phyloP scores from a whole-genome alignment of 2,113 vertebrate genomes.

The Alethe castanea region DNA sequence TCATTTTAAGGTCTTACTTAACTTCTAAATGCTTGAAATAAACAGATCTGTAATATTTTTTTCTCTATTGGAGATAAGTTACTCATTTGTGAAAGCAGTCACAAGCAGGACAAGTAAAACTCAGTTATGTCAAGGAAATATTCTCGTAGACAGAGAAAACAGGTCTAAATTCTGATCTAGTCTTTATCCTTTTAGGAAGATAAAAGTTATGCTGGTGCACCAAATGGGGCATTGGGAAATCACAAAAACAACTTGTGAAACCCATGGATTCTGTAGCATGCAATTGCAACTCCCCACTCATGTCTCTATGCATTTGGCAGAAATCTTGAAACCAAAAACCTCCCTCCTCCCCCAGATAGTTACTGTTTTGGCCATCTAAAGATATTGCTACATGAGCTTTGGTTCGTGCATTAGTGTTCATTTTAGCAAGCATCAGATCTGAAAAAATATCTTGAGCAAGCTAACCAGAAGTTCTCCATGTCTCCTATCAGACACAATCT shows the following conservation, averaged over 20 bases:
- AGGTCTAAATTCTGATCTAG: not conserved
- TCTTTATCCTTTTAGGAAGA: not conserved
- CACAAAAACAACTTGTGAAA: accelerated
- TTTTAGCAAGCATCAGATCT: not conserved
- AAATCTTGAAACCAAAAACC: not conserved
- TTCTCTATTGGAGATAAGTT: not conserved
- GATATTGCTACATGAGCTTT: not conserved
- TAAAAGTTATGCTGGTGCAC: not conserved
- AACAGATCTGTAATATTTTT: not conserved
- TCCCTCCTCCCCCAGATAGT: accelerated
- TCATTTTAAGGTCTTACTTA: not conserved
- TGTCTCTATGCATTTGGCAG: not conserved
- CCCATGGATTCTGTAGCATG: not conserved
- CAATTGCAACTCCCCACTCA: not conserved
- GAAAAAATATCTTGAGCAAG: not conserved
- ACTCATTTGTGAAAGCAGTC: not conserved
- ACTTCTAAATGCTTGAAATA: not conserved
- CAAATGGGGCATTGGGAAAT: not conserved
- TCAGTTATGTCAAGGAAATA: not conserved
- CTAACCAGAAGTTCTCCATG: not conserved
- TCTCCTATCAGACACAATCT: not conserved
- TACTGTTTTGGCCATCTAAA: not conserved
- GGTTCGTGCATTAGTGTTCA: not conserved
- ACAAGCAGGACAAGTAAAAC: not conserved
- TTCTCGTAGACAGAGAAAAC: not conserved